Conservation (phyloP, 1,140 invertebrate species). For the Drosophila pruinosa region DNA sequence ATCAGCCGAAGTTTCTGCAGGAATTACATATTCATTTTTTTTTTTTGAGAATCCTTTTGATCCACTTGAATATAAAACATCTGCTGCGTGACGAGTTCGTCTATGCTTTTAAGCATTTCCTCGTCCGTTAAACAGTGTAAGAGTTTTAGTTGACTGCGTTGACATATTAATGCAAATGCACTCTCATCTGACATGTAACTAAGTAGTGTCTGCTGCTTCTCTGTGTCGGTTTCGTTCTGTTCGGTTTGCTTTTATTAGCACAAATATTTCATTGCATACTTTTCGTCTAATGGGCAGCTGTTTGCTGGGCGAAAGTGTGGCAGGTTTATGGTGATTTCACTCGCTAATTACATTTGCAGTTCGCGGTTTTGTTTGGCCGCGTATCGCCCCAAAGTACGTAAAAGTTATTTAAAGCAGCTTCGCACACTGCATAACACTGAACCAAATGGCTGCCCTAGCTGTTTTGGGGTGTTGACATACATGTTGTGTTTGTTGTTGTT, state of each 20-base stretch:
- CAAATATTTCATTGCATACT: constrained; percentile 34
- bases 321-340: constrained; percentile 17
- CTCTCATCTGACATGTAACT: not conserved
- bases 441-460: not conserved
- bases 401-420: constrained; percentile 64
- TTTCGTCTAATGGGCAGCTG: constrained; percentile 3
- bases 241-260: constrained; percentile 4
- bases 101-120: too few relatives aligned
- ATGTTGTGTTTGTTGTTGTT: constrained; percentile 19
- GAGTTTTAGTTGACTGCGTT: not conserved
- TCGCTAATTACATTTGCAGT: constrained; percentile 62
- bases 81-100: too few relatives aligned
- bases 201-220: not conserved
- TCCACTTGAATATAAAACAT: too few relatives aligned
- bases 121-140: too few relatives aligned
- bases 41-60: too few relatives aligned
- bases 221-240: not conserved
- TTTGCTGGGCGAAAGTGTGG: not conserved
- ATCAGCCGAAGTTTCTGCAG: too few relatives aligned
- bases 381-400: constrained; percentile 32
- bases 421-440: constrained; percentile 32
- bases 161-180: not conserved
- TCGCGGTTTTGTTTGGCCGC: constrained; percentile 18
- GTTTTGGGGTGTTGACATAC: constrained; percentile 50
- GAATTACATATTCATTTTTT: too few relatives aligned